Conservation (phyloP, 2,113 vertebrate genomes). For the Lepus europaeus region DNA sequence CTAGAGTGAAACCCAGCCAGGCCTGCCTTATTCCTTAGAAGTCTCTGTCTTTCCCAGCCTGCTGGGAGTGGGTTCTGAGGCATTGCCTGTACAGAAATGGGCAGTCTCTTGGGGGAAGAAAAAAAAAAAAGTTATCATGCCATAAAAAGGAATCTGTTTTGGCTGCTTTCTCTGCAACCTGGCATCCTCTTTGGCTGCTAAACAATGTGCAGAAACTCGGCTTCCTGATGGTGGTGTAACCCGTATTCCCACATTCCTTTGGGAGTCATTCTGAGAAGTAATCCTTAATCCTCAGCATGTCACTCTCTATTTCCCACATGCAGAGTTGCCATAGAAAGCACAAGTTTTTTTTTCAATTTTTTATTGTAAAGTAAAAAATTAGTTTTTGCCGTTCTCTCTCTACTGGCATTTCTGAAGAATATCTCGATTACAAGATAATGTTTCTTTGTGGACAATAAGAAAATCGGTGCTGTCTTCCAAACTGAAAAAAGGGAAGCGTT, state of each 20-base stretch:
- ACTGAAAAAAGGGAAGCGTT: background rate
- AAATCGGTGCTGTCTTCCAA: background rate
- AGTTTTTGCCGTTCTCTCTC: background rate
- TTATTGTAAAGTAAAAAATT: conserved; percentile 20
- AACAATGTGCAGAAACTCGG: conserved; percentile 63
- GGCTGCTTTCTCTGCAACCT: conserved; percentile 60
- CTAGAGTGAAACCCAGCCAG: background rate
- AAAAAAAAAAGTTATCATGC: conserved; percentile 58
- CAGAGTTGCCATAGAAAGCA: background rate
- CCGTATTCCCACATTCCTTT: conserved; percentile 74
- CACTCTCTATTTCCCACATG: background rate
- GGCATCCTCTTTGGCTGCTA: conserved; percentile 74
- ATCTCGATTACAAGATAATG: background rate
- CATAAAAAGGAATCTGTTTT: conserved; percentile 71
- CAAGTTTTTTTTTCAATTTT: background rate
- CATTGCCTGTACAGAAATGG: conserved; percentile 8
- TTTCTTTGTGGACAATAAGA: background rate
- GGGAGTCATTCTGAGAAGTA: conserved; percentile 51
- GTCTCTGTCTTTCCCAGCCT: background rate
- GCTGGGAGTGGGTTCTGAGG: background rate
- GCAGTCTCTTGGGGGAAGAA: background rate
- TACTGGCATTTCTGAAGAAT: conserved; percentile 32
- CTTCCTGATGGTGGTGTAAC: conserved; percentile 73
- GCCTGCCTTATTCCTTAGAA: background rate
- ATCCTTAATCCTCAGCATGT: conserved; percentile 48